Percentiles rank a stretch among this genome's conserved stretches.
Conservation (phyloP, 64 coral and sea anemone genomes). For the Trachythela sp. region DNA sequence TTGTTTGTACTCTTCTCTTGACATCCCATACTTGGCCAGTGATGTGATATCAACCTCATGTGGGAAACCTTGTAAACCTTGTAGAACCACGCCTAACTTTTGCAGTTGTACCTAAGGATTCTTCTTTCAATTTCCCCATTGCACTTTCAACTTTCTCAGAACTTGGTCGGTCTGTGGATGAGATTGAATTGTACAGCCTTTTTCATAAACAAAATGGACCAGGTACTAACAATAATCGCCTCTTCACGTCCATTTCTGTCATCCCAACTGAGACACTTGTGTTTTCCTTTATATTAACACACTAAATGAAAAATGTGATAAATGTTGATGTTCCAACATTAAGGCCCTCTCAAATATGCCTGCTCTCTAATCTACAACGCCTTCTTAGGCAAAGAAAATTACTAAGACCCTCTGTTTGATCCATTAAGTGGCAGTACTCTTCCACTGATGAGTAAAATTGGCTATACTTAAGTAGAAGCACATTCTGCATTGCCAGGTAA, state of each 20-base stretch:
- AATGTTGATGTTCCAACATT: too few species aligned
- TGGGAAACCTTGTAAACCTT: constrained; percentile 46
- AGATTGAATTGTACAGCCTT: constrained; percentile 47
- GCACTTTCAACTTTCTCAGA: constrained; percentile 8
- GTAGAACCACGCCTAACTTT: constrained; percentile 53
- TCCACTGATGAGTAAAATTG: too few species aligned
- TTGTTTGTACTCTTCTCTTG: not conserved
- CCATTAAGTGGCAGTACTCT: too few species aligned
- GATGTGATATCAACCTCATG: not conserved
- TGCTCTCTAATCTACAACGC: too few species aligned
- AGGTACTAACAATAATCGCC: constrained; percentile 19
- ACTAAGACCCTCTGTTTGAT: too few species aligned
- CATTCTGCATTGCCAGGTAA: too few species aligned
- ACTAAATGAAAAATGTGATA: not conserved
- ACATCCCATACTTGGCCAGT: not conserved
- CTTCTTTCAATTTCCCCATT: constrained; percentile 22
- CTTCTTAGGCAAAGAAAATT: too few species aligned
- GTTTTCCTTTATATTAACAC: not conserved
- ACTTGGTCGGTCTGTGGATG: constrained; percentile 49
- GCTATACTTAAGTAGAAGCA: too few species aligned
- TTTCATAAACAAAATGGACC: constrained; percentile 35
- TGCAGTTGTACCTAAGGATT: constrained; percentile 38
- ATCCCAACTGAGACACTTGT: not conserved
- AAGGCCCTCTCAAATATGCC: too few species aligned
- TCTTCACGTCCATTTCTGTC: not conserved